Evolutionary conservation across 2,888 invertebrate species (phyloP), one percentile per base, ranked within the genome.

Genomic region (Noctua janthina): DNA sequence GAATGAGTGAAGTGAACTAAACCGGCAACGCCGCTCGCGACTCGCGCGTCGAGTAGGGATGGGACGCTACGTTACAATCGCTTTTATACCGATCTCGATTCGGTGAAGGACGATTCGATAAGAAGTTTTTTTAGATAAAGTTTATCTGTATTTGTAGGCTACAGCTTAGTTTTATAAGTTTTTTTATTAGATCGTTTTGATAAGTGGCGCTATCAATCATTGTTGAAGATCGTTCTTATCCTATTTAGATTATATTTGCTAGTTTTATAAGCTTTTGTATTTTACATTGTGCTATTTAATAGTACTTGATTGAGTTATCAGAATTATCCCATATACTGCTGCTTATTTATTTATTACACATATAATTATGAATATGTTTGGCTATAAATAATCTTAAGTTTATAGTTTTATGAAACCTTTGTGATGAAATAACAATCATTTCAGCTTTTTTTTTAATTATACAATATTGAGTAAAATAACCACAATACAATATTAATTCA

Each of bases 41-140:
- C 82, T 73, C 77, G 84, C 80, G 86, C 85, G 84, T 78, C 68
- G 83, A 89, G 82, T 90, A 91, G 91, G 88, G 91, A 90, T 90
- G 90, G 83, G 85, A 87, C 84, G 74, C 78, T 66, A 68, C 74
- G 80, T 74, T 83, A 74, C 85, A 82, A 83, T 84, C 84, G 76
- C 87, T 89, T 91, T 81, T 90, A 90, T 90, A 91, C 84, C 76
- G 64, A 81, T 78, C 82, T 85, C 88, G 82, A 84, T 78, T 59
- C 35, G 54, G 17, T 83, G 80, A 89, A 87, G 89, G 87, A 83
- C 88, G 64, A 67, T 76, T 81, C 83, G 90, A 90, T 90, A 90
- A 90, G 77, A 79, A 86, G 64, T 74, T 80, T 85, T 87, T 82
- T 87, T 74, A 85, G 87, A 89, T 89, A 89, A 87, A 75, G 46